Evolutionary conservation across 2,797 vertebrate species (phyloP).

Genomic region (Coreius guichenoti): DNA sequence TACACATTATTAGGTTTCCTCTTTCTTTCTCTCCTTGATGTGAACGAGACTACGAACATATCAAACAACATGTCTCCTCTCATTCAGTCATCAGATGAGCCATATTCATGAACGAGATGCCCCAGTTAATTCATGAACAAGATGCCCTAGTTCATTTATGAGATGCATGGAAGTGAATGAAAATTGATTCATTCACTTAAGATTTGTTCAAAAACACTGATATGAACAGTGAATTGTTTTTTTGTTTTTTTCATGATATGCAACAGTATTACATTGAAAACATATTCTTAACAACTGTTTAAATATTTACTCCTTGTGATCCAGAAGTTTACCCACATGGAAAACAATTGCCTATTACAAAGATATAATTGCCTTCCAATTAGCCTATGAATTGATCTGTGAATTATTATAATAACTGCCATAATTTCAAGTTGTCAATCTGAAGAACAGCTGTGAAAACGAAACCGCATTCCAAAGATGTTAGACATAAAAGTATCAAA

Average conservation of each 20-base stretch:
- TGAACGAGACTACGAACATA: neutral
- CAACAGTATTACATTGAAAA: neutral
- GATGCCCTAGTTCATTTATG: constrained; percentile 3
- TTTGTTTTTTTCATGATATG: neutral
- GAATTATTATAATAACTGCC: constrained; percentile 11
- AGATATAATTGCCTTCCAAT: neutral
- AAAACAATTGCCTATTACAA: neutral
- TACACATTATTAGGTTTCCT: neutral
- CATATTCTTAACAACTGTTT: neutral
- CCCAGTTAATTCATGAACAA: neutral
- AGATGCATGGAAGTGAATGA: neutral
- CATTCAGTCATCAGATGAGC: neutral
- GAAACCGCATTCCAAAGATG: neutral
- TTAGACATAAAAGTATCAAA: neutral
- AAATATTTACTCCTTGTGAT: neutral
- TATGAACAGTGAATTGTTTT: neutral
- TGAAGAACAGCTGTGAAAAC: neutral
- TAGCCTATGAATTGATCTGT: constrained; percentile 8
- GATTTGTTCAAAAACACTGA: neutral
- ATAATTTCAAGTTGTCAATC: neutral
- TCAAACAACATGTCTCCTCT: neutral
- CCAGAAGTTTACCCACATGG: neutral
- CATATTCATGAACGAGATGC: neutral
- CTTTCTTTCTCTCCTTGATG: neutral
- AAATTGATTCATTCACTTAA: neutral